phyloP scores from a whole-genome alignment of 1,140 invertebrate species.

The Bombus breviceps region DNA sequence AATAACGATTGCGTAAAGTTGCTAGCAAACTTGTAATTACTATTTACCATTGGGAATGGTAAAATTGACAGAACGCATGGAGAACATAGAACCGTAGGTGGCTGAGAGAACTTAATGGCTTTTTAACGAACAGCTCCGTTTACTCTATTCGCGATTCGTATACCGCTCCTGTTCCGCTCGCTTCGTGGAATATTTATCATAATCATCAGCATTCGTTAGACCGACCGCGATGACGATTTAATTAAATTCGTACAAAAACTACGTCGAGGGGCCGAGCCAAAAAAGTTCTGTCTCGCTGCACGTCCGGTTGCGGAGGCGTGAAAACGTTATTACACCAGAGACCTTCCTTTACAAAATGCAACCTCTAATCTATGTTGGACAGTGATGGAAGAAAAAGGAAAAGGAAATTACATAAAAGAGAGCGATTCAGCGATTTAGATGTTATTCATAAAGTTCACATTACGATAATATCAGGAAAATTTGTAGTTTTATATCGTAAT shows the following conservation, averaged over 20 bases:
- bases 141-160: not conserved
- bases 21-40: too few species aligned
- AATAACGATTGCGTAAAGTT: not conserved
- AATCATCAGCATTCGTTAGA: constrained; percentile 4
- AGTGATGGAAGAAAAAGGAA: too few species aligned
- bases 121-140: constrained; percentile 22
- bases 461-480: too few species aligned
- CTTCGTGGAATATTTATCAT: not conserved
- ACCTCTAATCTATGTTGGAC: too few species aligned
- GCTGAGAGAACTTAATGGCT: not conserved
- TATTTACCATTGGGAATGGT: not conserved
- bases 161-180: not conserved
- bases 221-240: not conserved
- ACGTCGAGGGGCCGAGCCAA: not conserved
- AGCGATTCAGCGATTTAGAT: too few species aligned
- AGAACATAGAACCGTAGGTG: not conserved
- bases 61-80: not conserved
- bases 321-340: too few species aligned
- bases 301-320: too few species aligned
- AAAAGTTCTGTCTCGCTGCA: not conserved
- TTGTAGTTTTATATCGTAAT: too few species aligned
- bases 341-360: too few species aligned
- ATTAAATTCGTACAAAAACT: constrained; percentile 13
- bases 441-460: too few species aligned
- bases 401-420: too few species aligned